These are phyloP conservation scores for Malaclemys terrapin DNA, from an alignment of 2,113 vertebrate genomes.

Conservation along the genomic window DNA sequence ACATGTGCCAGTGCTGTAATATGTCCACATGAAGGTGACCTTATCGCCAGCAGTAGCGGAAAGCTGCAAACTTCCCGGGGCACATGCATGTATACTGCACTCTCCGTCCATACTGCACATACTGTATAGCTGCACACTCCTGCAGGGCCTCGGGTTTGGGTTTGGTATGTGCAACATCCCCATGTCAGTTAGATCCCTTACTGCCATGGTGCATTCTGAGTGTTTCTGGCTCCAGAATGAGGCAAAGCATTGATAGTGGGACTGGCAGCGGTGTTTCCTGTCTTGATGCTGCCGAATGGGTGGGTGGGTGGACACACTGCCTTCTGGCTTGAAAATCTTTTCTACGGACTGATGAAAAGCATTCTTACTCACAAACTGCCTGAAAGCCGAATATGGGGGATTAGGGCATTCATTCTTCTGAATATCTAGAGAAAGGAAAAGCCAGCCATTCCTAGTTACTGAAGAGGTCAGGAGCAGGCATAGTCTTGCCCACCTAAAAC, in stretches of 20 bases:
- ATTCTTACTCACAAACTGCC: not conserved
- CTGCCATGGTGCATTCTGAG: not conserved
- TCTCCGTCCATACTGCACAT: not conserved
- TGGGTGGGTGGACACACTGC: not conserved
- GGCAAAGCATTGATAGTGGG: not conserved
- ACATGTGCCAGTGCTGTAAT: constrained; percentile 22
- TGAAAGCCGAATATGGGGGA: not conserved
- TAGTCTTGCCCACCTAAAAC: not conserved
- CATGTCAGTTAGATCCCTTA: not conserved
- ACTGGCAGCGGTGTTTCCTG: not conserved
- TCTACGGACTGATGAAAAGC: not conserved
- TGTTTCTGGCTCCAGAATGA: not conserved
- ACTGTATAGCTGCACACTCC: not conserved
- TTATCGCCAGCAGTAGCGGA: not conserved
- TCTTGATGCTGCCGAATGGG: not conserved
- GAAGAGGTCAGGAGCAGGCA: not conserved
- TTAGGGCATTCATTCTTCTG: not conserved
- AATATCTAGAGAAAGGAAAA: not conserved
- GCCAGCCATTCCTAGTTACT: not conserved
- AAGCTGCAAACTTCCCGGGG: not conserved
- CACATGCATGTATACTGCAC: fast-evolving
- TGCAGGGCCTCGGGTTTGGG: not conserved
- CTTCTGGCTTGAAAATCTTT: not conserved
- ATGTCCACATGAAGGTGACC: constrained; percentile 64
- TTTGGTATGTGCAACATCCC: not conserved